phyloP scores from a whole-genome alignment of 1,140 invertebrate genomes.

The Physella acuta region DNA sequence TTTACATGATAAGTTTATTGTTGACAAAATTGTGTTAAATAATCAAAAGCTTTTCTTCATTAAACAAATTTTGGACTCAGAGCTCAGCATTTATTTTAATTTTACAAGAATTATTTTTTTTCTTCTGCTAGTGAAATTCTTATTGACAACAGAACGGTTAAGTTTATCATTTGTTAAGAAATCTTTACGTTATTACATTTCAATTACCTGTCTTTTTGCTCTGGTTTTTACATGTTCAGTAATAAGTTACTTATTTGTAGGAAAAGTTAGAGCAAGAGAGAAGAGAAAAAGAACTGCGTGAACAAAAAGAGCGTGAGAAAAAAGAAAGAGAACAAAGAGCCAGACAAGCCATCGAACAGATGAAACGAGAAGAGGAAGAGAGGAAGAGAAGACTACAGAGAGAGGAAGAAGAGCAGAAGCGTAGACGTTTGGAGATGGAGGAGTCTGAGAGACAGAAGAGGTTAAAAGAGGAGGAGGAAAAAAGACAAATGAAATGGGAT shows the following conservation, averaged over 20 bases:
- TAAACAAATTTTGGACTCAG: too few species aligned
- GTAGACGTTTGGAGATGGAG: background rate
- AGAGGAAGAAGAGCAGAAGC: slow-evolving; percentile 19
- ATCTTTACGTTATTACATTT: too few species aligned
- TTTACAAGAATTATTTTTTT: too few species aligned
- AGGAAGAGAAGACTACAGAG: background rate
- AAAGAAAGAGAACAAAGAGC: slow-evolving; percentile 12
- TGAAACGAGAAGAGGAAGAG: slow-evolving; percentile 22
- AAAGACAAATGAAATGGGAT: slow-evolving; percentile 20
- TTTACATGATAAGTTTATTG: too few species aligned
- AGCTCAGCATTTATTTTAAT: too few species aligned
- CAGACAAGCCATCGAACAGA: slow-evolving; percentile 13
- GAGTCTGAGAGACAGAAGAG: slow-evolving; percentile 11
- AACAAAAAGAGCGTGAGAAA: slow-evolving; percentile 20
- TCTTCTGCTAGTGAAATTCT: too few species aligned
- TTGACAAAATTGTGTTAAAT: too few species aligned
- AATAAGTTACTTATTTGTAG: slow-evolving; percentile 11
- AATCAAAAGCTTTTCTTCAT: too few species aligned
- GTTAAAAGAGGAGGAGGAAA: slow-evolving; percentile 13
- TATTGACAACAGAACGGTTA: too few species aligned
- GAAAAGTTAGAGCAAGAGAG: slow-evolving; percentile 25
- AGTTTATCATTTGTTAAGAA: too few species aligned
- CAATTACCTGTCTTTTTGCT: too few species aligned
- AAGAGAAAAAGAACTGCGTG: slow-evolving; percentile 15
- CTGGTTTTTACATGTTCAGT: slow-evolving; percentile 17